Percentiles rank a stretch among this genome's conserved stretches.
phyloP scores from a whole-genome alignment of 2,888 invertebrate species.

The Stenichneumon culpator region DNA sequence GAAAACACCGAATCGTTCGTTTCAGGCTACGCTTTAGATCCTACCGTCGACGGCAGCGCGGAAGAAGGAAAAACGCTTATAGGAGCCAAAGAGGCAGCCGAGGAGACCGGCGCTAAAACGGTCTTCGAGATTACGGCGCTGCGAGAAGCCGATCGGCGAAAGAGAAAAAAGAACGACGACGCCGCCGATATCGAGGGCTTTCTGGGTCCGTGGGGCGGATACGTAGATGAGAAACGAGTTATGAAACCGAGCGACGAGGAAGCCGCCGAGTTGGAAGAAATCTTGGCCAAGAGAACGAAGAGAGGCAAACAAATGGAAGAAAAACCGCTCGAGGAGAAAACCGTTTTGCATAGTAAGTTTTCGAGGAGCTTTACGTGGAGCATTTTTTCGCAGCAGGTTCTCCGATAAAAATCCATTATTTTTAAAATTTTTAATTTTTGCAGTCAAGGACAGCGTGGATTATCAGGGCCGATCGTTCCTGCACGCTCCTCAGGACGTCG shows the following conservation, averaged over 20 bases:
- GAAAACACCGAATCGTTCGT: not conserved
- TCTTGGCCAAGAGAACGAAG: constrained; percentile 96
- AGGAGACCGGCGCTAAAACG: constrained; percentile 92
- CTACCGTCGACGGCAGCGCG: constrained; percentile 90
- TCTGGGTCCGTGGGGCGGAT: constrained; percentile 99
- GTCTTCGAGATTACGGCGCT: constrained; percentile 95
- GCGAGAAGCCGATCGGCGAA: constrained; percentile 92
- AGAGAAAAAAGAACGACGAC: constrained; percentile 95
- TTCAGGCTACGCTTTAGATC: constrained; percentile 96
- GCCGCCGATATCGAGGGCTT: constrained; percentile 97
- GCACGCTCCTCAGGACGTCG: constrained; percentile 96
- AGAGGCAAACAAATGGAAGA: constrained; percentile 94
- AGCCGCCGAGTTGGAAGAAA: constrained; percentile 97
- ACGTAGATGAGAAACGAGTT: constrained; percentile 94
- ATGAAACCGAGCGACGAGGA: constrained; percentile 97
- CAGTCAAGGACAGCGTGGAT: constrained; percentile 96
- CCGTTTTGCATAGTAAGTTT: constrained; percentile 90
- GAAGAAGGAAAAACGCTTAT: constrained; percentile 86
- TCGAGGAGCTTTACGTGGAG: not conserved
- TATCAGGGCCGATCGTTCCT: constrained; percentile 99
- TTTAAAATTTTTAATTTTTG: constrained; percentile 73
- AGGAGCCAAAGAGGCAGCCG: constrained; percentile 89
- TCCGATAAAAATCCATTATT: not conserved
- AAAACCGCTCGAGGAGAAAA: constrained; percentile 97
- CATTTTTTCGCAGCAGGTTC: too few relatives aligned